Percentiles rank a stretch among this genome's conserved stretches.
Evolutionary conservation across 2,797 vertebrate genomes (phyloP).

Genomic region (Lerista edwardsae): DNA sequence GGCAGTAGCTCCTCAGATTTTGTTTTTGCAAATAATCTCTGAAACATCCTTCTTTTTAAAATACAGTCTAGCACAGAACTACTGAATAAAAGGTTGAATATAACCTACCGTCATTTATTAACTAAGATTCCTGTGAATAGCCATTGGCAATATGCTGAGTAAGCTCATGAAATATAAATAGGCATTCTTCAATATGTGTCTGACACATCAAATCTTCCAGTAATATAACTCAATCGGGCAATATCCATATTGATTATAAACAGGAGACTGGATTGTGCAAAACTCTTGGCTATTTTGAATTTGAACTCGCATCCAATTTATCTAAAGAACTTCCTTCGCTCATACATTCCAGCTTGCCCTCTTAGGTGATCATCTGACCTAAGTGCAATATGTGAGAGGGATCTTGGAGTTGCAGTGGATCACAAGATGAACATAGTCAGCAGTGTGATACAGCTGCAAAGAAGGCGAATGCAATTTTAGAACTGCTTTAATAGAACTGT

Average conservation of each 20-base stretch:
- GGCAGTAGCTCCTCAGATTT: not conserved
- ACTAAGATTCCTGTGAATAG: constrained; percentile 4
- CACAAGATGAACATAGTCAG: too few species aligned
- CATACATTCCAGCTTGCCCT: too few species aligned
- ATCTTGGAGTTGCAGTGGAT: too few species aligned
- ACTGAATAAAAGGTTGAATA: constrained; percentile 37
- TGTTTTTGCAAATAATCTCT: constrained; percentile 38
- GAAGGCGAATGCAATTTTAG: too few species aligned
- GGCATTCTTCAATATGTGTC: constrained; percentile 22
- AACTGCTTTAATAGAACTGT: too few species aligned
- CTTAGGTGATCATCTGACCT: too few species aligned
- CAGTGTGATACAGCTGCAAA: too few species aligned
- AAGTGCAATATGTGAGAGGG: too few species aligned
- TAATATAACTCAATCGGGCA: constrained; percentile 32
- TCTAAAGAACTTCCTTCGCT: too few species aligned
- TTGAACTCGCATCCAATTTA: constrained; percentile 28
- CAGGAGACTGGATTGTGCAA: constrained; percentile 14
- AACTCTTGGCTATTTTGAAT: constrained; percentile 13
- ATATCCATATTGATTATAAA: constrained; percentile 28
- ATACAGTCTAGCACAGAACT: not conserved
- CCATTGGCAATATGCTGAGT: not conserved
- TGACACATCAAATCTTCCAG: constrained; percentile 22
- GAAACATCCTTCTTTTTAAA: constrained; percentile 6
- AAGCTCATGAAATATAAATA: constrained; percentile 43
- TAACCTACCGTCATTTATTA: constrained; percentile 36